Evolutionary conservation across 2,888 invertebrate genomes (phyloP), one percentile per base, ranked within the genome.

Genomic region (Orthosia cruda): DNA sequence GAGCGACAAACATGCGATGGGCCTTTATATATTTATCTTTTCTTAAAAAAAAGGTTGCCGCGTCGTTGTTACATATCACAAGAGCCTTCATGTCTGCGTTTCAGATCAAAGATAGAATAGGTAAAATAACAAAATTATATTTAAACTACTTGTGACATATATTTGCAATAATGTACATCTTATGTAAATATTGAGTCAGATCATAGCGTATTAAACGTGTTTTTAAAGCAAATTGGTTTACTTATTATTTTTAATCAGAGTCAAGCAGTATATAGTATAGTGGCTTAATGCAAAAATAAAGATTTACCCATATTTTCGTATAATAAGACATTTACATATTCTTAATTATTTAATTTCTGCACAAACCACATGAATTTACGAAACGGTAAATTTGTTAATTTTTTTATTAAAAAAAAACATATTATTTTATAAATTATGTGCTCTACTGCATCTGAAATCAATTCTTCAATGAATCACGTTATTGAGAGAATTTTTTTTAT

Each of bases 161-260:
- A 4, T 40, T 7, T 40, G 7, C 40, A 40, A 40, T 40, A 40
- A 40, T 40, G 3, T 16, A 69, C 12, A 15, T 12, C 12, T n/a
- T 49, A 32, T 32, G 4, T 32, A 2, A 20, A 45, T 47, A 50
- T 52, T 52, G 0, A 55, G 18, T 15, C 18, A 15, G 20, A 20
- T 55, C 15, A 16, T 3, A 55, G n/a, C 18, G 7, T 71, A 47
- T 20, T 32, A 70, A 40, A 52, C 5, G 20, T 49, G 4, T 13
- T 26, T 54, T 26, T 23, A 76, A 45, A 40, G 40, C 7, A 40
- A 40, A 40, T 40, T 9, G 40, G 9, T 40, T 40, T 75, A 61
- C 47, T 61, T 16, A 32, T 4, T 12, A n/a, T 52, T 26, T 26
- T 20, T 3, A 49, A 74, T 55, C n/a, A 23, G 65, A 50, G 50